Evolutionary conservation across 2,113 vertebrate genomes (phyloP).

Genomic region (Ailurus styani): DNA sequence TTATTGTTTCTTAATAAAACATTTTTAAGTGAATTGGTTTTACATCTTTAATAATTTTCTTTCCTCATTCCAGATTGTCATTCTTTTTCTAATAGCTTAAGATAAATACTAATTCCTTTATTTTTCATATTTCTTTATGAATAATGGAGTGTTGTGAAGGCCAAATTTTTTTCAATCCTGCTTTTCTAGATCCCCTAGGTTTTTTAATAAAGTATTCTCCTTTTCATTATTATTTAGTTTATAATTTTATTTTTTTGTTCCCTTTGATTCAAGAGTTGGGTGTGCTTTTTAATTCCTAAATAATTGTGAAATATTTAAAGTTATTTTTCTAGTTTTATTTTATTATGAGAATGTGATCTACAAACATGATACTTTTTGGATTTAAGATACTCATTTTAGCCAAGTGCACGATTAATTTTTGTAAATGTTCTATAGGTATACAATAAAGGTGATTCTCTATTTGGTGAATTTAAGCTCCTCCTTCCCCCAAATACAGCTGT

Average conservation of each 20-base stretch:
- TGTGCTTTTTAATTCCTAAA: neutral
- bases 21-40: neutral
- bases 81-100: neutral
- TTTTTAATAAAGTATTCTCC: neutral
- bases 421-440: neutral
- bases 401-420: neutral
- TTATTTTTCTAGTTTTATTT: neutral
- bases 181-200: neutral
- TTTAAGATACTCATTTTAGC: neutral
- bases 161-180: neutral
- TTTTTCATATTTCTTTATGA: neutral
- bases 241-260: neutral
- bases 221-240: neutral
- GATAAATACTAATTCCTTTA: neutral
- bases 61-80: neutral
- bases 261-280: neutral
- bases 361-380: neutral
- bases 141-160: neutral
- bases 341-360: neutral
- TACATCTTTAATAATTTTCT: neutral
- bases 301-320: neutral
- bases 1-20: neutral
- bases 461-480: neutral
- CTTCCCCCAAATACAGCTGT: neutral
- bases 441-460: neutral